Evolutionary conservation across 2,113 vertebrate genomes (phyloP).

Genomic region (Pycnonotus jocosus): DNA sequence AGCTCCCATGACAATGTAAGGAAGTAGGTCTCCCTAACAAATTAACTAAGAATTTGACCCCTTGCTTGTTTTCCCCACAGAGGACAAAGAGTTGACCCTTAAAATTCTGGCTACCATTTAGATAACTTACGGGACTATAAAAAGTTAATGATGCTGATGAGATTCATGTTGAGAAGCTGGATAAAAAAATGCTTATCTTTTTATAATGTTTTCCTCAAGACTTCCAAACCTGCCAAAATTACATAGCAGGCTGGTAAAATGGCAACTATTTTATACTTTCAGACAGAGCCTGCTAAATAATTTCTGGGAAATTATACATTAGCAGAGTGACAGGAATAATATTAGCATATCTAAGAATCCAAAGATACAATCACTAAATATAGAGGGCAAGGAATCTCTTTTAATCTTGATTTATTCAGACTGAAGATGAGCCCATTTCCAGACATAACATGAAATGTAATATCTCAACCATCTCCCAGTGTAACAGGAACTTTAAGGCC

Average conservation of each 20-base stretch:
- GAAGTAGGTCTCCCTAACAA: constrained; percentile 2
- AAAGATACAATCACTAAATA: neutral
- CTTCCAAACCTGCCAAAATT: neutral
- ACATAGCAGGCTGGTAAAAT: neutral
- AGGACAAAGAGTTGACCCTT: neutral
- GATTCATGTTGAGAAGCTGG: neutral
- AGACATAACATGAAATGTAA: neutral
- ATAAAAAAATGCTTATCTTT: neutral
- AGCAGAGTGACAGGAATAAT: neutral
- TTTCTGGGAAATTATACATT: neutral
- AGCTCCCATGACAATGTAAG: neutral
- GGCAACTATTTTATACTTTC: neutral
- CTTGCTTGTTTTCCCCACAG: neutral
- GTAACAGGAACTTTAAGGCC: neutral
- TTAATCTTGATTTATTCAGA: neutral
- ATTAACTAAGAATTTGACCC: neutral
- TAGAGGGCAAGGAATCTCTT: neutral
- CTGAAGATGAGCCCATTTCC: neutral
- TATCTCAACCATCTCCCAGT: neutral
- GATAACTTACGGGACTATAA: neutral
- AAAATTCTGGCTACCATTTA: neutral
- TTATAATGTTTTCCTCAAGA: neutral
- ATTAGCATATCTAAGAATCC: neutral
- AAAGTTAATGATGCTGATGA: neutral
- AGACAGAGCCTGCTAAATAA: neutral